phyloP scores from a whole-genome alignment of 2,797 vertebrate species.

The Gallirallus australis region DNA sequence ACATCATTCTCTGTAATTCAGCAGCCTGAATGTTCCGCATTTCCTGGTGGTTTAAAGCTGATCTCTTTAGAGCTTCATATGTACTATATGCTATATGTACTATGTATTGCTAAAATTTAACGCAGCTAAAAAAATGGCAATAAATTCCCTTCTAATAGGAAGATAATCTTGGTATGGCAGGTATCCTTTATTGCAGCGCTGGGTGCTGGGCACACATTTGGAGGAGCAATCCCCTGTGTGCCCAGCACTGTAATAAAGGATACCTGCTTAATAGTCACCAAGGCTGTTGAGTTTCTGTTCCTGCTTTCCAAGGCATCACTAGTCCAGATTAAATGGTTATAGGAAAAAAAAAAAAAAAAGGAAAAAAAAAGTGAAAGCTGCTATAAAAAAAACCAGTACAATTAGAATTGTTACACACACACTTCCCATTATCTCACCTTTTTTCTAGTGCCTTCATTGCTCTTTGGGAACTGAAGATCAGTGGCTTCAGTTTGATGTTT shows the following conservation, averaged over 20 bases:
- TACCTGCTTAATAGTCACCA: no score
- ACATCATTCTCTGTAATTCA: neutral
- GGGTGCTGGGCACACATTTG: no score
- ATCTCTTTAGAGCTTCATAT: neutral
- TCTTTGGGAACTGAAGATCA: neutral
- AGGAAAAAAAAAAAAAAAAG: neutral
- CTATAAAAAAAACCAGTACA: neutral
- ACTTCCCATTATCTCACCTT: neutral
- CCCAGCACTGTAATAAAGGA: no score
- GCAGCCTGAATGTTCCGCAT: neutral
- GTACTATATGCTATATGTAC: no score
- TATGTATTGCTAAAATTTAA: neutral
- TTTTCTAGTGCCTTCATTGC: neutral
- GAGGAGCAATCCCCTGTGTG: no score
- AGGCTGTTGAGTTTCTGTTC: no score
- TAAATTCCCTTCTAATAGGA: neutral
- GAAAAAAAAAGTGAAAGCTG: neutral
- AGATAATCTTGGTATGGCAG: neutral
- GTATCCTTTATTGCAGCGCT: no score
- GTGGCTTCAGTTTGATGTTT: neutral
- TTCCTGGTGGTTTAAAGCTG: neutral
- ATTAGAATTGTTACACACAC: neutral
- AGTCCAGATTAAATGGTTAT: neutral
- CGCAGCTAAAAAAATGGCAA: neutral
- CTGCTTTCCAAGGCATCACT: neutral